Base-by-base conservation (phyloP, 2,888 invertebrate genomes). In the Pyralis farinalis region DNA sequence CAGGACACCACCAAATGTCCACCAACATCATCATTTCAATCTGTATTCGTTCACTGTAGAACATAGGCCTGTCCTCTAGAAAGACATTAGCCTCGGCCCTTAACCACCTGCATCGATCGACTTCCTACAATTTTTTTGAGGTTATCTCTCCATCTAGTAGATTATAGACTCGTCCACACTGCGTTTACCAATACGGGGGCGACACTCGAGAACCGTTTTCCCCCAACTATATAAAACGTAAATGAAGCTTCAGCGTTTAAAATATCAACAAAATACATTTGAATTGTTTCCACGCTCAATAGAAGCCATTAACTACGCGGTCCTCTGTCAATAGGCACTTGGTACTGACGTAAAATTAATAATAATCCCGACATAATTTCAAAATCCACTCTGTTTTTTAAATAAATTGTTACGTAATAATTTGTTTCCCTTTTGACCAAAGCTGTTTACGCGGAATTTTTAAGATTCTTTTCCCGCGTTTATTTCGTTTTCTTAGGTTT, bases 251-350 rank as follows among this genome's bases (percentile, higher is more conserved):
- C 16, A 32, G 11, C 7, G 21, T 34, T 22, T 22, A 34, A 22
- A 34, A 35, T 60, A 61, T 58, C 51, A 51, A n/a, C n/a, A n/a
- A n/a, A 53, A 53, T 53, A 47, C 61, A 64, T 65, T 65, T 63
- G 59, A 67, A 70, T 62, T 52, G 58, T 57, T 53, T 58, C 47
- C 4, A 4, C 16, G 2, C 46, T 59, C 55, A 54, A 59, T 56
- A 47, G 49, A 41, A 38, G 42, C 42, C 42, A 46, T 50, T 56
- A 51, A 57, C 51, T 40, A 45, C 41, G 47, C 50, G 60, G 55
- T 58, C 47, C 51, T 37, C 34, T 38, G 37, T 52, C 49, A 46
- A 54, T 41, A 51, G 49, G 31, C 44, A 49, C 39, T 51, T 51
- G 49, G 35, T 42, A 49, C 51, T 55, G 56, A 58, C 51, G 45